Percentiles rank a stretch among this genome's conserved stretches.
Conservation (phyloP, 23 tunicate species). For the Halocynthia aurantium region DNA sequence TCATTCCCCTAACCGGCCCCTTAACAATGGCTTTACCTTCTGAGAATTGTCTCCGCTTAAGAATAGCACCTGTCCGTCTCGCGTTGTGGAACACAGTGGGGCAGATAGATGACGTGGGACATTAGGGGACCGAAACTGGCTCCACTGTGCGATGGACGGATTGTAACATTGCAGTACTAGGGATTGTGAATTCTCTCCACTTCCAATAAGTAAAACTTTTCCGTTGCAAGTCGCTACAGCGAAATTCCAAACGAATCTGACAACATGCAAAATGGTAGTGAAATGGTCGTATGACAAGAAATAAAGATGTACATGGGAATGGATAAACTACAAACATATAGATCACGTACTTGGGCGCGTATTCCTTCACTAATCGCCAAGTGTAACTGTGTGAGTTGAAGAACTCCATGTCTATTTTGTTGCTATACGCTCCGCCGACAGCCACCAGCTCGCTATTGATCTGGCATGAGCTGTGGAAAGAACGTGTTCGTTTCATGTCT, state of each 20-base stretch:
- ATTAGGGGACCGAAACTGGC: constrained; percentile 67
- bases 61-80: constrained; percentile 39
- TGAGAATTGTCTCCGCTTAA: constrained; percentile 71
- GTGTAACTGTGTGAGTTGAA: constrained; percentile 19
- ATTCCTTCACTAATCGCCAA: constrained; percentile 43
- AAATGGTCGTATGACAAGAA: background rate
- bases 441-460: constrained; percentile 43
- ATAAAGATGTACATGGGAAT: background rate
- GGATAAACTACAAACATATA: background rate
- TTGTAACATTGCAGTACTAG: constrained; percentile 65
- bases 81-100: constrained; percentile 51
- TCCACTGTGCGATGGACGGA: constrained; percentile 69
- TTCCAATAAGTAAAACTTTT: constrained; percentile 60
- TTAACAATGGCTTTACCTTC: constrained; percentile 27
- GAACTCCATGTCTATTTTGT: constrained; percentile 43
- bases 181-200: constrained; percentile 29
- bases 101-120: constrained; percentile 80
- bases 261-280: background rate
- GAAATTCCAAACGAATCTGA: constrained; percentile 21
- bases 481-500: constrained; percentile 68
- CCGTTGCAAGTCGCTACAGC: constrained; percentile 46
- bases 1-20: too few relatives aligned
- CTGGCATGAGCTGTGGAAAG: constrained; percentile 73
- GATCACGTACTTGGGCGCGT: constrained; percentile 47
- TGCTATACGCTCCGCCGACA: constrained; percentile 53